Evolutionary conservation across 2,888 invertebrate genomes (phyloP), one percentile per base, ranked within the genome.

Genomic region (Rosalia funebris): DNA sequence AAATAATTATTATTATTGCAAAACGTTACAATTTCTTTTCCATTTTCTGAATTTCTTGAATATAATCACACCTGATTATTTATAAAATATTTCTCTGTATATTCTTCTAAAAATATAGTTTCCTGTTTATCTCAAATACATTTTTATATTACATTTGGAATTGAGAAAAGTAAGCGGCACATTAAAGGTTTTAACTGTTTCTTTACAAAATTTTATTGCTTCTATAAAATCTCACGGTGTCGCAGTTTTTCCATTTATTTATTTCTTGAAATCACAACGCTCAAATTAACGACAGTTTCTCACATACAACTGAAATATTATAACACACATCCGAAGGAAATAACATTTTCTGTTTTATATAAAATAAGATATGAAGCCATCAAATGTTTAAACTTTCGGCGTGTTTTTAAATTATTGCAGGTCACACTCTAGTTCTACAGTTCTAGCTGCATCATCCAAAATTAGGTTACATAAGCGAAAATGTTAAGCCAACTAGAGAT

Each of bases 401-500:
- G 14, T 9, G 25, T 25, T 14, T 31, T 50, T 50, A 46, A 50
- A 50, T 20, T 50, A 50, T 50, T 10, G 12, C 12, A 12, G 7
- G 50, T 34, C 50, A 37, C 39, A 50, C 20, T 37, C 5, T 2
- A 12, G 12, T n/a, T 19, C 5, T 7, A 2, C 9, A 12, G 12
- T n/a, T 19, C 5, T 7, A 47, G 5, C 47, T 36, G 11, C 36
- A 17, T 36, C n/a, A 32, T 47, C 34, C 17, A 9, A 34, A 34
- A 34, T 47, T 36, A 36, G 34, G 34, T 17, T 36, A 36, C 17
- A 32, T 47, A 34, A 47, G 16, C 34, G 34, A 34, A 47, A 34
- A 17, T 36, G 25, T 25, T 25, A n/a, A n/a, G n/a, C n/a, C n/a
- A 47, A 16, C 20, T 50, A 39, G 10, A 50, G 50, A 50, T 50